Evolutionary conservation across 2,797 vertebrate genomes (phyloP).

Genomic region (Pachyuromys duprasi): DNA sequence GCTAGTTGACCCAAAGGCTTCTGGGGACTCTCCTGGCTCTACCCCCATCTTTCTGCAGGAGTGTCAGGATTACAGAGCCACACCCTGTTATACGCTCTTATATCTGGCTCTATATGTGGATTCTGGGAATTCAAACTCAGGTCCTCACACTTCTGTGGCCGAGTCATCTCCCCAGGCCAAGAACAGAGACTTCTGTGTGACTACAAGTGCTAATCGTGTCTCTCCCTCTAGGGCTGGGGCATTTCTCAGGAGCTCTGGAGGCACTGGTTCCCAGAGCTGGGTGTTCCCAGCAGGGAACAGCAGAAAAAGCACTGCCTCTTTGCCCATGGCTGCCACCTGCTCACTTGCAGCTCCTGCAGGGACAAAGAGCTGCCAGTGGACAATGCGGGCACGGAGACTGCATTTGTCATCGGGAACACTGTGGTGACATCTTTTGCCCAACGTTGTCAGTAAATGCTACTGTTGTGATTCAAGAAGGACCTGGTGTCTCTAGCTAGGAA

Average conservation of each 20-base stretch:
- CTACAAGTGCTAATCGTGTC: fast-evolving
- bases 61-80: neutral
- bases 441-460: neutral
- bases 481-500: neutral
- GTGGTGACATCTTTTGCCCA: neutral
- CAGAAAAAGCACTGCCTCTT: neutral
- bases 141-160: neutral
- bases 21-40: neutral
- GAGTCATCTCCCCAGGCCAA: neutral
- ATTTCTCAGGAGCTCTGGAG: neutral
- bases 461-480: neutral
- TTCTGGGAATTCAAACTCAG: neutral
- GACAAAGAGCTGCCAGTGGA: neutral
- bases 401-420: neutral
- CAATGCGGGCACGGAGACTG: neutral
- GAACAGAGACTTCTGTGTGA: neutral
- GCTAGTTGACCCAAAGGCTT: neutral
- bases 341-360: neutral
- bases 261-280: neutral
- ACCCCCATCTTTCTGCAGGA: neutral
- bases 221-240: neutral
- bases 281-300: neutral
- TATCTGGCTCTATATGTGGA: neutral
- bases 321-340: neutral
- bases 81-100: neutral